These are phyloP conservation scores for Sebastes oblongus DNA, from an alignment of 2,797 vertebrate genomes.

Conservation along the genomic window DNA sequence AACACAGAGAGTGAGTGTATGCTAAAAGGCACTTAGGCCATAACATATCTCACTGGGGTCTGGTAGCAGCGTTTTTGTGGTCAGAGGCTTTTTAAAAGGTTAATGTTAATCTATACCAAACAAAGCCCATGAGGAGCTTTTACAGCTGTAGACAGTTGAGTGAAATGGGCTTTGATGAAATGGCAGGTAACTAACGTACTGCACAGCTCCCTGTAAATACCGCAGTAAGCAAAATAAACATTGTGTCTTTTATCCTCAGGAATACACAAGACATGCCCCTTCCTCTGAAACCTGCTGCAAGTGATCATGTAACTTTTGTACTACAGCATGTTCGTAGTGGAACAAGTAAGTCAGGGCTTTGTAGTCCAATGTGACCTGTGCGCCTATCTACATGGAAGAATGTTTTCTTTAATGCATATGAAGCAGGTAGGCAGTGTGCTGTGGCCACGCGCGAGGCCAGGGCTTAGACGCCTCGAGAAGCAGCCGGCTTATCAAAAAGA, in stretches of 20 bases:
- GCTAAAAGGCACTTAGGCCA: slow-evolving; percentile 86
- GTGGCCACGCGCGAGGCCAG: slow-evolving; percentile 62
- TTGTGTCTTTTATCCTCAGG: slow-evolving; percentile 55
- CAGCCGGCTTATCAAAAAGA: slow-evolving; percentile 79
- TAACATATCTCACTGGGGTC: slow-evolving; percentile 86
- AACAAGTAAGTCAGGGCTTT: slow-evolving; percentile 64
- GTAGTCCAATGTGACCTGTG: slow-evolving; percentile 77
- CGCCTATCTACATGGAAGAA: slow-evolving; percentile 79
- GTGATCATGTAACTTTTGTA: slow-evolving; percentile 75
- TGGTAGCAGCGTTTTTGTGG: slow-evolving; percentile 82
- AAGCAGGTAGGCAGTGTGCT: slow-evolving; percentile 74
- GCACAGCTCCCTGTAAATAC: slow-evolving; percentile 76
- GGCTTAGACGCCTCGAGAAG: slow-evolving; percentile 69
- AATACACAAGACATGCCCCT: slow-evolving; percentile 37
- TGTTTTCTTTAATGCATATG: slow-evolving; percentile 83
- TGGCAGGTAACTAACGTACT: slow-evolving; percentile 79
- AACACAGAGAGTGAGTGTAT: slow-evolving; percentile 71
- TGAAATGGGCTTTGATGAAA: slow-evolving; percentile 82
- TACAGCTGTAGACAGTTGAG: slow-evolving; percentile 82
- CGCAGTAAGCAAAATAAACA: slow-evolving; percentile 72
- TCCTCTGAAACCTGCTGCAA: slow-evolving; percentile 48
- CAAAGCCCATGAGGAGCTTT: slow-evolving; percentile 85
- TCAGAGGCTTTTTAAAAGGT: slow-evolving; percentile 87
- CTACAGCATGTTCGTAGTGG: slow-evolving; percentile 65
- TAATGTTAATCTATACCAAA: slow-evolving; percentile 87